Evolutionary conservation across 1,140 invertebrate species (phyloP), one percentile per base, ranked within the genome.

Genomic region (Ylistrum balloti): DNA sequence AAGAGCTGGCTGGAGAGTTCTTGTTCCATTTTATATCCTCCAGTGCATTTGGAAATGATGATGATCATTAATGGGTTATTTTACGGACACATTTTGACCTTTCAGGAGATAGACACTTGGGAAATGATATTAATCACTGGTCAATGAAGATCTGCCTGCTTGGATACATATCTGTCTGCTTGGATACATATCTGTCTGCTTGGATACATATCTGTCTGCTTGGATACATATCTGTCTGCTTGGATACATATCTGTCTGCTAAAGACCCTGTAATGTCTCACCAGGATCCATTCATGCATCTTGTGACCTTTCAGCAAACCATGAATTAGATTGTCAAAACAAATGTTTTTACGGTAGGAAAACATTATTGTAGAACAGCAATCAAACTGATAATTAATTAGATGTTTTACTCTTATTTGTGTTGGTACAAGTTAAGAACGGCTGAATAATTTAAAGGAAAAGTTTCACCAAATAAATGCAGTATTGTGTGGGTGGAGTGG

Each of bases 51-150:
- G n/a, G 56, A 74, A 74, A 28, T 28, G 28, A 74, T n/a, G 56
- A 28, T 17, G 17, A 74, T 74, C 56, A 74, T 74, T 74, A 74
- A 74, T n/a, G 22, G n/a, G 13, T 74, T n/a, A 74, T n/a, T 74
- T 5, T 5, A 74, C 5, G 56, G n/a, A 11, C 56, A 28, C 20
- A n/a, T 74, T 48, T n/a, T 74, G 56, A 74, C 56, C 56, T 74
- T 74, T 74, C 56, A 5, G n/a, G 56, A n/a, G 56, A 74, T 74
- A 74, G 56, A 74, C 56, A 74, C 56, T 74, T 74, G 56, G 56
- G 56, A 74, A 74, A 74, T 74, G n/a, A n/a, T 74, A 74, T 74
- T 74, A 74, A 74, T 74, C 28, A 74, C 56, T 74, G 56, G 22
- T 28, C 56, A 74, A 74, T 74, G 56, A 74, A 74, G 5, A 74